phyloP scores from a whole-genome alignment of 2,797 vertebrate species.

The Peromyscus eremicus region DNA sequence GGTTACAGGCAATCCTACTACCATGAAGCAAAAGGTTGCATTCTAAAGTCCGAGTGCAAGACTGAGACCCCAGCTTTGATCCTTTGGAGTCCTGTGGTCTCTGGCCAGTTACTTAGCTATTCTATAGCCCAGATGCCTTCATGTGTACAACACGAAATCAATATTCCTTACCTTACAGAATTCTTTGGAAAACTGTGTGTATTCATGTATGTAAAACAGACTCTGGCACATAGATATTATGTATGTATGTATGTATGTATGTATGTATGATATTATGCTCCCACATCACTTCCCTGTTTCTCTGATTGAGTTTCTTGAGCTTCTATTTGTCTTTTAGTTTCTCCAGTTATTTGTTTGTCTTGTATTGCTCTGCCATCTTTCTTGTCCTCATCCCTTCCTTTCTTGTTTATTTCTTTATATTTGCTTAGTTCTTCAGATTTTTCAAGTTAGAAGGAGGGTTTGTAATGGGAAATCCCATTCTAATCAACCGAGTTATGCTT shows the following conservation, averaged over 20 bases:
- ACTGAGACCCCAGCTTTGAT: background rate
- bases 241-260: background rate
- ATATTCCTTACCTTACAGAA: background rate
- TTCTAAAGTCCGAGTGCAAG: background rate
- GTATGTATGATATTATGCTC: background rate
- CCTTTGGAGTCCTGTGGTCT: background rate
- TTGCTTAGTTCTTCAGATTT: background rate
- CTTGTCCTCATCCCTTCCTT: background rate
- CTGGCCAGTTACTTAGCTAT: background rate
- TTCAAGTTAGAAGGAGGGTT: background rate
- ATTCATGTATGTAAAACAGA: background rate
- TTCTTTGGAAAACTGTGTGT: background rate
- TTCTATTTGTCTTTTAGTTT: background rate
- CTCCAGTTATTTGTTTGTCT: background rate
- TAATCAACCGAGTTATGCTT: background rate
- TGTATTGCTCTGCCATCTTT: background rate
- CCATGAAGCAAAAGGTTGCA: too few relatives aligned
- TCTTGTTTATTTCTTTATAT: background rate
- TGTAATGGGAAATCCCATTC: background rate
- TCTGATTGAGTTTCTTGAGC: background rate
- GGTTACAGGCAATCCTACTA: background rate
- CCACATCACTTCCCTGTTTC: background rate
- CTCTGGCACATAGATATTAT: too few relatives aligned
- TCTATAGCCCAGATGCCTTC: background rate
- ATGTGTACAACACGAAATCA: background rate